Base-by-base conservation (phyloP, 1,140 invertebrate species). In the Caligus rogercresseyi region DNA sequence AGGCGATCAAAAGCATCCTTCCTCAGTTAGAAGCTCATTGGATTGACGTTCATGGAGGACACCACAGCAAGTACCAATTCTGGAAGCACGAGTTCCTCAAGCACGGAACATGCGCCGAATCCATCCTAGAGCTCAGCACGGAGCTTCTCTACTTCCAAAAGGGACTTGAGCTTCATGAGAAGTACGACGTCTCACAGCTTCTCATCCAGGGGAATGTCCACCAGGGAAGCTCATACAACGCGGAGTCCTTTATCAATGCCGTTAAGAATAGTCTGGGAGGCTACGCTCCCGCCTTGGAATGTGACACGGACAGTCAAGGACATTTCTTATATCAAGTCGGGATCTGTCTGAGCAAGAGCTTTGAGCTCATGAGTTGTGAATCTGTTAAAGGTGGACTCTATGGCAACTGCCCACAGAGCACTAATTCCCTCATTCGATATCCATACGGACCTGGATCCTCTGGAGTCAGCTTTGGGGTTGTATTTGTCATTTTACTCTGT, bases 81-180 rank as follows among this genome's bases (percentile, higher is more conserved):
- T 60, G 57, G 57, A 25, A 26, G n/a, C 57, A 60, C 19, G 57
- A 60, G 51, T 60, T 18, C 20, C 16, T 19, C 14, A 60, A 60
- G 57, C 57, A 60, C 43, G 57, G 57, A 60, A 26, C 57, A 18
- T 60, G 57, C 21, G 57, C 57, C 14, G 26, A 1, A 18, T 14
- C 26, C 18, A 18, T 60, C 1, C n/a, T 16, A 25, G 1, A 24
- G 16, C 15, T 60, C 14, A 25, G 26, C 24, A 26, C 57, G n/a
- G 57, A 60, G 26, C 21, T 24, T 18, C 21, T 25, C 18, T 60
- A 60, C 26, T 60, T 60, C n/a, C 18, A 14, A 11, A 25, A 60
- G 51, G 57, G 57, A 15, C n/a, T 60, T 14, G 26, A 25, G 19
- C 25, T 21, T 21, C 21, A 60, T 25, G 57, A 20, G 4, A 25